Percentiles rank a stretch among this genome's conserved stretches.
phyloP scores from a whole-genome alignment of 1,140 invertebrate species.

The Saccostrea cuccullata region DNA sequence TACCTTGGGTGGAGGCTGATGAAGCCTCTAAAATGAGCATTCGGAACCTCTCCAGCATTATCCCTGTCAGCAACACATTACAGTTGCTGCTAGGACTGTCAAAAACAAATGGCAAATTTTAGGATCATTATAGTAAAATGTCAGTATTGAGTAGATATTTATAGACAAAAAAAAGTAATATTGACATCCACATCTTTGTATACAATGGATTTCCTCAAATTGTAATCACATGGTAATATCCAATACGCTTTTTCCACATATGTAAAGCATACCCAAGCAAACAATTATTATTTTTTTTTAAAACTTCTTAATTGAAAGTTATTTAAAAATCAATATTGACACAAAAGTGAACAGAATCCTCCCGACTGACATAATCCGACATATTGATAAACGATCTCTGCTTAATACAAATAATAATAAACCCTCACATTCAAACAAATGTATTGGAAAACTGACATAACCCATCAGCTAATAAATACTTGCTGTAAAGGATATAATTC shows the following conservation, averaged over 20 bases:
- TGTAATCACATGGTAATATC: neutral
- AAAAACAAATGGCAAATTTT: neutral
- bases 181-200: no score
- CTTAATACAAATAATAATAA: neutral
- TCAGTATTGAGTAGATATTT: no score
- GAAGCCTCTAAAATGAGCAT: slow-evolving; percentile 61
- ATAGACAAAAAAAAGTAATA: no score
- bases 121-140: neutral
- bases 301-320: neutral
- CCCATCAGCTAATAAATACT: neutral
- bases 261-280: neutral
- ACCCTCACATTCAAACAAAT: neutral
- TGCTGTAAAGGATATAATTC: neutral
- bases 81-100: neutral
- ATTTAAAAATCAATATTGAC: slow-evolving; percentile 4
- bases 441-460: neutral
- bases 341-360: neutral
- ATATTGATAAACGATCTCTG: neutral
- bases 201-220: no score
- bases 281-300: neutral
- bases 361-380: neutral
- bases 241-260: neutral
- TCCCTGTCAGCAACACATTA: slow-evolving; percentile 14
- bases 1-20: slow-evolving; percentile 15
- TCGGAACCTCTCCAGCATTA: slow-evolving; percentile 61